phyloP scores from a whole-genome alignment of 1,140 invertebrate species.

The Alviniconcha marisindica region DNA sequence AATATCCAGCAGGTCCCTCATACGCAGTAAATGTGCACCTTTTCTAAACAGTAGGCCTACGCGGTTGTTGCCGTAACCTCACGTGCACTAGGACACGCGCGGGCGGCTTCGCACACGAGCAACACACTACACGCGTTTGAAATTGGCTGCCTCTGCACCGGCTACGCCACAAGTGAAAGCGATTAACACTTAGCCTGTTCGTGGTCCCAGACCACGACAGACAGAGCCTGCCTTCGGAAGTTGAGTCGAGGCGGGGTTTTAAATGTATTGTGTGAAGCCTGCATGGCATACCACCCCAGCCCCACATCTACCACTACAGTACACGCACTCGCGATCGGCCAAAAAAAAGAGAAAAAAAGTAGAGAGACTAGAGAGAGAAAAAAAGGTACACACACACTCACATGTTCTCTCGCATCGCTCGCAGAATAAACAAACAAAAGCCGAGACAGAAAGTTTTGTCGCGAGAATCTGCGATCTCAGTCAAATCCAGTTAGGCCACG shows the following conservation, averaged over 20 bases:
- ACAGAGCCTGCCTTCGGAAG: neutral
- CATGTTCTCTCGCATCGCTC: slow-evolving; percentile 8
- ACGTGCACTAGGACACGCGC: neutral
- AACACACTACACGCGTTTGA: neutral
- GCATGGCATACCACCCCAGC: neutral
- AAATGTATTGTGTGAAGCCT: neutral
- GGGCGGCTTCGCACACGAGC: neutral
- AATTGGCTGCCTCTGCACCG: neutral
- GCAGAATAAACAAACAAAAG: slow-evolving; percentile 30
- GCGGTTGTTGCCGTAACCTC: neutral
- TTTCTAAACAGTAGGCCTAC: neutral
- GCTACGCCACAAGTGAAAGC: slow-evolving; percentile 8
- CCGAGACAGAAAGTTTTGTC: neutral
- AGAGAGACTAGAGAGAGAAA: no score
- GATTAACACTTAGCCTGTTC: neutral
- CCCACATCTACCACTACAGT: neutral
- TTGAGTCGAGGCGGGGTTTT: neutral
- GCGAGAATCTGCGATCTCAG: neutral
- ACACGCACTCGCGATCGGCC: slow-evolving; percentile 17
- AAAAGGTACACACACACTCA: neutral
- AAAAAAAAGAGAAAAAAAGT: neutral
- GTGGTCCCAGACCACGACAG: neutral
- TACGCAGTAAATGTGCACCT: no score
- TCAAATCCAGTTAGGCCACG: neutral
- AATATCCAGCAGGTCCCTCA: no score